phyloP scores from a whole-genome alignment of 2,797 vertebrate species.

The Phataginus tetradactyla region DNA sequence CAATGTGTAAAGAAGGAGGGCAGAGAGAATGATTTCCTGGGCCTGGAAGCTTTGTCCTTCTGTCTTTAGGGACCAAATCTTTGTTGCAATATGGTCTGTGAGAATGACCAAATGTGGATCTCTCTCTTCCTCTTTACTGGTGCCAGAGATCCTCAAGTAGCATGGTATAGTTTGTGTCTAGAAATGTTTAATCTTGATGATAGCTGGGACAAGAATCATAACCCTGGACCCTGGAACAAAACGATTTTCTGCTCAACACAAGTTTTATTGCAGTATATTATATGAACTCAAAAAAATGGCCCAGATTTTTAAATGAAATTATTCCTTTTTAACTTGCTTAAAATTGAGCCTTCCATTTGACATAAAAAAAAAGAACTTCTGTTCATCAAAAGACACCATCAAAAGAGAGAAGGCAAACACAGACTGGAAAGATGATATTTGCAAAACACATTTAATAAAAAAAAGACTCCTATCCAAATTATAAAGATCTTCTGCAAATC shows the following conservation, averaged over 20 bases:
- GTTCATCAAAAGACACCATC: not conserved
- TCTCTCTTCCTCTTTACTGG: not conserved
- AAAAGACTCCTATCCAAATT: not conserved
- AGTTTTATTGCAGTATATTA: not conserved
- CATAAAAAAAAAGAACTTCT: not conserved
- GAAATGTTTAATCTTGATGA: not conserved
- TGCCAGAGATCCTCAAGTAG: not conserved
- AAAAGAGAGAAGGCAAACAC: not conserved
- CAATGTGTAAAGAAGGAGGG: not conserved
- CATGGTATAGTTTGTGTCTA: not conserved
- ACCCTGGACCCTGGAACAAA: not conserved
- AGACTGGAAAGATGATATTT: not conserved
- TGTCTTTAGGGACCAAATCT: not conserved
- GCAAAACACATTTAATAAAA: not conserved
- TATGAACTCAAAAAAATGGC: not conserved
- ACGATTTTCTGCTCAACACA: not conserved
- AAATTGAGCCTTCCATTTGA: not conserved
- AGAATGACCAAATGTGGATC: not conserved
- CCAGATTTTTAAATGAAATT: not conserved
- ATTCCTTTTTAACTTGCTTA: slow-evolving; percentile 19
- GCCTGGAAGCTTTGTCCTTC: not conserved
- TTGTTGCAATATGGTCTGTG: not conserved
- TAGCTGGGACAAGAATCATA: not conserved
- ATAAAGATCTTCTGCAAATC: not conserved
- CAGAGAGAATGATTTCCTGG: not conserved